Evolutionary conservation across 2,113 vertebrate genomes (phyloP).

Genomic region (Istiophorus platypterus): DNA sequence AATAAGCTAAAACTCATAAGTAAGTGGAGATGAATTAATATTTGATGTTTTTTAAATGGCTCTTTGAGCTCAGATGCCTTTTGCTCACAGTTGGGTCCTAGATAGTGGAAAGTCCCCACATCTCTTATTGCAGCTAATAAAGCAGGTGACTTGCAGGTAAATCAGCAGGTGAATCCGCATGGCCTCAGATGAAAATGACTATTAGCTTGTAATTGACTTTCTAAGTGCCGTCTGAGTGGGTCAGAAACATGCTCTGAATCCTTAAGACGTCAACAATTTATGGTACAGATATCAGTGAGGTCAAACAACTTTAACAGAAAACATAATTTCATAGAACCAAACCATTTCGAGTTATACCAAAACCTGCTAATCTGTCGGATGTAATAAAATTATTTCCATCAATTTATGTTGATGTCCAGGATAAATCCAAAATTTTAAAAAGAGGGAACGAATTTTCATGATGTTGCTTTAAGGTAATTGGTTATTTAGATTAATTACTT

Average conservation of each 20-base stretch:
- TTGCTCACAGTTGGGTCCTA: constrained; percentile 34
- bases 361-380: not conserved
- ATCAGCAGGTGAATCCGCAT: constrained; percentile 56
- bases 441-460: not conserved
- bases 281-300: not conserved
- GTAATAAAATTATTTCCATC: not conserved
- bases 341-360: not conserved
- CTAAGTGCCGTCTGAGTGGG: constrained; percentile 36
- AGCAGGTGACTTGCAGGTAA: constrained; percentile 64
- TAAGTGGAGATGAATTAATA: constrained; percentile 53
- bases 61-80: constrained; percentile 47
- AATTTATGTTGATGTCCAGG: not conserved
- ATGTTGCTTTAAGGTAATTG: not conserved
- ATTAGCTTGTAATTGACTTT: constrained; percentile 62
- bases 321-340: not conserved
- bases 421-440: not conserved
- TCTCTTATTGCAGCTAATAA: constrained; percentile 48
- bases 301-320: constrained; percentile 15
- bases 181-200: constrained; percentile 33
- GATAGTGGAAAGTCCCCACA: constrained; percentile 1
- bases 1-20: constrained; percentile 67
- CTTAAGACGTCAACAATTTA: not conserved
- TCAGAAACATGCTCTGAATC: constrained; percentile 22
- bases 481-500: not conserved
- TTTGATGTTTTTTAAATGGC: constrained; percentile 67